These are phyloP conservation scores for Chloebia gouldiae DNA, from an alignment of 2,113 vertebrate species.

Conservation along the genomic window DNA sequence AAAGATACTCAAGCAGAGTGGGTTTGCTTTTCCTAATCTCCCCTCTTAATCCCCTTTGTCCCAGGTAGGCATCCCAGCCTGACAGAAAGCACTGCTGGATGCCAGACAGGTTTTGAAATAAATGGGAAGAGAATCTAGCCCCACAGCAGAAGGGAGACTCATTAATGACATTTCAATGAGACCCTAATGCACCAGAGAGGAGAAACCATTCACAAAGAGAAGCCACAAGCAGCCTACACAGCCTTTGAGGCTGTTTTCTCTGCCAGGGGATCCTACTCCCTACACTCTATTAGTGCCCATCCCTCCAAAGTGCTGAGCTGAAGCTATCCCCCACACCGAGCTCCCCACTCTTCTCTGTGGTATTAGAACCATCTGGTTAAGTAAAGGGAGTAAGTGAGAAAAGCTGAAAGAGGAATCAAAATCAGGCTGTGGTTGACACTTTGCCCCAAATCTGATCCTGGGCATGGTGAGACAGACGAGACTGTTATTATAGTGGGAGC, in stretches of 20 bases:
- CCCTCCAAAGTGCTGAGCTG: background rate
- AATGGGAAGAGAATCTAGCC: background rate
- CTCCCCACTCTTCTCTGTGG: background rate
- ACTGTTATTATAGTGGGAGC: background rate
- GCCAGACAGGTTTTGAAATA: background rate
- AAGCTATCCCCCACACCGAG: background rate
- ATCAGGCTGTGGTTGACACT: background rate
- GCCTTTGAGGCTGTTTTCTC: background rate
- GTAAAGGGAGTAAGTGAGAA: background rate
- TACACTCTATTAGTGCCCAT: accelerated
- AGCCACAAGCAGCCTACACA: background rate
- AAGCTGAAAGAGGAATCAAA: background rate
- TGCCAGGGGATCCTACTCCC: background rate
- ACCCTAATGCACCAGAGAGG: background rate
- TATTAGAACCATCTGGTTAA: background rate
- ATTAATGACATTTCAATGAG: background rate
- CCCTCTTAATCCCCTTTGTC: background rate
- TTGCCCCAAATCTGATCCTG: background rate
- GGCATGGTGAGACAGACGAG: background rate
- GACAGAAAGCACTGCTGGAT: background rate
- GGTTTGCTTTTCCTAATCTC: background rate
- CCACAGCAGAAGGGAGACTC: background rate
- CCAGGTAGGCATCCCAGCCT: background rate
- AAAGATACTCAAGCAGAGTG: background rate
- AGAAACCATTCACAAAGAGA: background rate